Evolutionary conservation across 2,888 invertebrate species (phyloP), one percentile per base, ranked within the genome.

Genomic region (Subacronicta megacephala): DNA sequence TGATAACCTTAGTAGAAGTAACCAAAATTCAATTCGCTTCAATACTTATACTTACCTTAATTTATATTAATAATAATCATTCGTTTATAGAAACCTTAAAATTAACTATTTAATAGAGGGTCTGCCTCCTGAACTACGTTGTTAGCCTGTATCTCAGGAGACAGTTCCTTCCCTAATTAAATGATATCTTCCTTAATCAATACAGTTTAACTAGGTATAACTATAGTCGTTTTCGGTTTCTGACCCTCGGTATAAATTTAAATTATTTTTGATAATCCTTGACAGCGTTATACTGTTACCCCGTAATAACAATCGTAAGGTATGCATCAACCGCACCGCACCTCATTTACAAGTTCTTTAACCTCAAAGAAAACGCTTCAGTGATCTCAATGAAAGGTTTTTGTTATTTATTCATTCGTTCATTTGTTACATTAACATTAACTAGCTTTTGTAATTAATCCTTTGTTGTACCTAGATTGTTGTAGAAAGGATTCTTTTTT

Each of bases 281-380:
- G 40, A 36, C 12, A 64, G 40, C 29, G 16, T n/a, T 12, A 58
- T 33, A 35, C 47, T 46, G n/a, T 29, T 12, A 31, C 31, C 49
- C 49, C 54, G 35, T 38, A 50, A 47, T 44, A 65, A 65, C 38
- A 62, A 52, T 62, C 46, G 49, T 63, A 56, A 75, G 45, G 62
- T 50, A 38, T 46, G 73, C 73, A 75, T 79, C 75, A 56, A 77
- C 78, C 77, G 75, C 75, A 73, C 33, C 23, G 75, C 77, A 64
- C 58, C 72, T 76, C 78, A 72, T 65, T 70, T 76, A 79, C 74
- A 75, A 69, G 87, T 85, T 85, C 86, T 78, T 81, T 82, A 78
- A 87, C 84, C 85, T 82, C 73, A 52, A 64, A 74, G 69, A 59
- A 59, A 61, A 66, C 75, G 84, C 76, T 79, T 76, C 76, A 81